Evolutionary conservation across 2,113 vertebrate species (phyloP).

Genomic region (Sorex araneus): DNA sequence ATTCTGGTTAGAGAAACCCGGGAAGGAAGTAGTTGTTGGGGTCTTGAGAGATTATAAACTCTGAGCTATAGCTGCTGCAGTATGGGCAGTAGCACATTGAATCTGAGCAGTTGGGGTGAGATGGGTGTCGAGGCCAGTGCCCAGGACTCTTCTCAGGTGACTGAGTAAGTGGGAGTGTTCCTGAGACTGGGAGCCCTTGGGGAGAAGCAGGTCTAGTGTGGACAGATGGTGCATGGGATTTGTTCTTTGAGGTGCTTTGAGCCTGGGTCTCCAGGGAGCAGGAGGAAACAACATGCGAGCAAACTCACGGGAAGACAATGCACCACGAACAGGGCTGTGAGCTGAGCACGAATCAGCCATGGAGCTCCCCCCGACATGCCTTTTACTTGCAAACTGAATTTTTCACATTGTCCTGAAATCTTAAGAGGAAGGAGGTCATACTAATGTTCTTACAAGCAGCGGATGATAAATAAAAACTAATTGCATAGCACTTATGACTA

Average conservation of each 20-base stretch:
- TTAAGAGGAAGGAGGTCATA: neutral
- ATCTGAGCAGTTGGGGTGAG: neutral
- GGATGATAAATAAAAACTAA: conserved; percentile 68
- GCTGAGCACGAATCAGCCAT: neutral
- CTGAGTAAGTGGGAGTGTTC: neutral
- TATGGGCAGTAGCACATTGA: neutral
- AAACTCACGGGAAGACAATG: neutral
- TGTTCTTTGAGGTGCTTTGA: conserved; percentile 14
- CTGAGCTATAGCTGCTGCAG: neutral
- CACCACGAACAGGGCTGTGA: neutral
- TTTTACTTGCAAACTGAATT: neutral
- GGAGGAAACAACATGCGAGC: conserved; percentile 20
- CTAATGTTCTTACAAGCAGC: conserved; percentile 18
- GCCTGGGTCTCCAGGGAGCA: conserved; percentile 12
- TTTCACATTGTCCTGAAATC: conserved; percentile 19
- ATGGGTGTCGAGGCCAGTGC: neutral
- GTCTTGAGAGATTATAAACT: neutral
- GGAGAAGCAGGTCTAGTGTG: neutral
- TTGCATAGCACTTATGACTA: conserved; percentile 47
- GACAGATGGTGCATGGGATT: neutral
- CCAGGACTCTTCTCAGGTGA: neutral
- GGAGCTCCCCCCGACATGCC: neutral
- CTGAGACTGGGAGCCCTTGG: neutral
- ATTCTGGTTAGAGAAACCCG: neutral
- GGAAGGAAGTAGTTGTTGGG: neutral